These are phyloP conservation scores for Eurytoma californica DNA, from an alignment of 2,888 invertebrate genomes.

Conservation along the genomic window DNA sequence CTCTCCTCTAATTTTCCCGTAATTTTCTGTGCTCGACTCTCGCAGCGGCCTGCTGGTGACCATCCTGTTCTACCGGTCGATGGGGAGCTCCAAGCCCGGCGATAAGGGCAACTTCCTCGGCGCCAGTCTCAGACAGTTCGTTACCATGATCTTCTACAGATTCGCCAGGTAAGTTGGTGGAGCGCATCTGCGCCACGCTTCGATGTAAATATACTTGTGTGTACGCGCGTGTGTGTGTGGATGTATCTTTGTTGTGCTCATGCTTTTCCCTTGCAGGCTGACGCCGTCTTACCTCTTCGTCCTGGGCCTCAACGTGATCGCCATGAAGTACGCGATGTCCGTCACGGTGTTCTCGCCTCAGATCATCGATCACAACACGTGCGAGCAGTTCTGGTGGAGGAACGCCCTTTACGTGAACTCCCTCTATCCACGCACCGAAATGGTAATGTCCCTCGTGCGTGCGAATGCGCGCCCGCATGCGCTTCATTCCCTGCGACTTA, in stretches of 20 bases:
- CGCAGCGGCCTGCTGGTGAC: conserved; percentile 87
- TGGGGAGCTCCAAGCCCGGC: conserved; percentile 80
- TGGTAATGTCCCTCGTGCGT: conserved; percentile 74
- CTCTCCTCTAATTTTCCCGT: conserved; percentile 1
- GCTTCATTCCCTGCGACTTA: neutral
- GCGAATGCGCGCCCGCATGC: neutral
- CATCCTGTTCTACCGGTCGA: conserved; percentile 88
- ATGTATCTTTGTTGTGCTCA: conserved; percentile 18
- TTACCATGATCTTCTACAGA: conserved; percentile 79
- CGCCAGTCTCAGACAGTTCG: conserved; percentile 74
- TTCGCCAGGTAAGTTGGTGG: conserved; percentile 77
- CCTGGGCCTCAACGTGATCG: conserved; percentile 77
- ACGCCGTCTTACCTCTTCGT: conserved; percentile 80
- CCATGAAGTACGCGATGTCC: conserved; percentile 75
- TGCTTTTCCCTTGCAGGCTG: conserved; percentile 72
- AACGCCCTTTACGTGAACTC: conserved; percentile 81
- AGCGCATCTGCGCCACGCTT: neutral
- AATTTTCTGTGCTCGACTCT: conserved; percentile 54
- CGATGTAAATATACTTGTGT: too few species aligned
- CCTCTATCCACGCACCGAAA: conserved; percentile 78
- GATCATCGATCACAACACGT: conserved; percentile 78
- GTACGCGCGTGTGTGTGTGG: neutral
- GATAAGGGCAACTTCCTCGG: conserved; percentile 77
- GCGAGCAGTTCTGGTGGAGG: conserved; percentile 80
- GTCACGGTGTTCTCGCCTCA: conserved; percentile 77